Evolutionary conservation across 1,140 invertebrate species (phyloP), one percentile per base, ranked within the genome.

Genomic region (Sarcophaga peregrina): DNA sequence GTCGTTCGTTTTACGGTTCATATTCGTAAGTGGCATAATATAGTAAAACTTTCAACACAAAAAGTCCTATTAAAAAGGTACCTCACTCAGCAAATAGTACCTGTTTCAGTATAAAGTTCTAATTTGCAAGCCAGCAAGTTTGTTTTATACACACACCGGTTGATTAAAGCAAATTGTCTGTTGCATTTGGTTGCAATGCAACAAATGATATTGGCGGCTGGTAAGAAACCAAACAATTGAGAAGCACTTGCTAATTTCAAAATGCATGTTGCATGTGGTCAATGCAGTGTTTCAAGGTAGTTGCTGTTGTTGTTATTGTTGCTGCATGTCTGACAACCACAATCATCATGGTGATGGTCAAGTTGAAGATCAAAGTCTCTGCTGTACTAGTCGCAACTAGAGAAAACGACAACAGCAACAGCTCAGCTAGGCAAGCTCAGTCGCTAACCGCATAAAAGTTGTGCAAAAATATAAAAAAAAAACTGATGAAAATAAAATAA

Each of bases 291-390:
- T 68, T 3, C 62, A 68, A 20, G 62, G 17, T 9, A 75, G 47
- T 25, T 74, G 45, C 25, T 37, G 13, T 58, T 58, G n/a, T 48
- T 80, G 10, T 50, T 13, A 50, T 47, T 80, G 76, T 80, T 50
- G 75, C 37, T 78, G 20, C 9, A 8, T 9, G 17, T 47, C 8
- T 37, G 45, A 8, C 15, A 52, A 17, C 17, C 8, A n/a, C 17
- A 8, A 78, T n/a, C 10, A 52, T 54, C 47, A 80, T 52, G 52
- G 50, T 46, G n/a, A 82, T 74, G 81, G 81, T 74, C 81, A 74
- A 82, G 81, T 73, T 72, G 62, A 74, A 82, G 81, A 82, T 50
- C 58, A 78, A 78, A 48, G 48, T 78, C 48, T 48, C 75, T 7
- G n/a, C 20, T 13, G 46, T 17, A 45, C 17, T 8, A 7, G 11